These are phyloP conservation scores for Thalassarche chlororhynchos DNA, from an alignment of 2,113 vertebrate genomes.

Conservation along the genomic window DNA sequence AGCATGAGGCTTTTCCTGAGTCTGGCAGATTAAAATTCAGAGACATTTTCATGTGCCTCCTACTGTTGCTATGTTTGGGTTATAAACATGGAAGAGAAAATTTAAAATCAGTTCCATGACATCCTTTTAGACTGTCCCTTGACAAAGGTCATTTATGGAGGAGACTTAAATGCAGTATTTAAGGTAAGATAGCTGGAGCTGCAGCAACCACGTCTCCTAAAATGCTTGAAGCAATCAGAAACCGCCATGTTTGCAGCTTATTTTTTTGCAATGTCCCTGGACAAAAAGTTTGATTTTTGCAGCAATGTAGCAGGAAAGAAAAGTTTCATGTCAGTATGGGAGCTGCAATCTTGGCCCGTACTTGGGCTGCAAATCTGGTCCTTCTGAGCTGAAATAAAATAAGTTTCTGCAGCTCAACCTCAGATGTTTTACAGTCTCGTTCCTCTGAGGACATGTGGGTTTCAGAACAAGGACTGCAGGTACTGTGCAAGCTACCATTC, in stretches of 20 bases:
- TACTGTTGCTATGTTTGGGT: background rate
- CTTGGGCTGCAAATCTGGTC: background rate
- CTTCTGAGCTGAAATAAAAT: background rate
- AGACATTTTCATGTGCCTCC: background rate
- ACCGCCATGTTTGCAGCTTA: background rate
- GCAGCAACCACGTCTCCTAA: background rate
- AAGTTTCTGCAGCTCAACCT: background rate
- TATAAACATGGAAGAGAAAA: background rate
- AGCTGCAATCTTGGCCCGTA: background rate
- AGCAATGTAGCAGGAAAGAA: background rate
- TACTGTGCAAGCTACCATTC: background rate
- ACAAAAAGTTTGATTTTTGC: background rate
- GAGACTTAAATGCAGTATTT: background rate
- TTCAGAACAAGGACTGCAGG: background rate
- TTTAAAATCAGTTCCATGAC: background rate
- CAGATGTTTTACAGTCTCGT: background rate
- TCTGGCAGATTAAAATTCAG: slow-evolving; percentile 1
- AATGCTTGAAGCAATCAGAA: background rate
- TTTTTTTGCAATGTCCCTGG: background rate
- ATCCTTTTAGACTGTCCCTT: background rate
- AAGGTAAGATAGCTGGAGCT: background rate
- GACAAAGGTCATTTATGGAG: background rate
- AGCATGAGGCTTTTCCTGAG: background rate
- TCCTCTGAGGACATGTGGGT: background rate
- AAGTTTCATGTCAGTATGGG: background rate